Conservation (phyloP, 2,888 invertebrate species). For the Netelia virgata region DNA sequence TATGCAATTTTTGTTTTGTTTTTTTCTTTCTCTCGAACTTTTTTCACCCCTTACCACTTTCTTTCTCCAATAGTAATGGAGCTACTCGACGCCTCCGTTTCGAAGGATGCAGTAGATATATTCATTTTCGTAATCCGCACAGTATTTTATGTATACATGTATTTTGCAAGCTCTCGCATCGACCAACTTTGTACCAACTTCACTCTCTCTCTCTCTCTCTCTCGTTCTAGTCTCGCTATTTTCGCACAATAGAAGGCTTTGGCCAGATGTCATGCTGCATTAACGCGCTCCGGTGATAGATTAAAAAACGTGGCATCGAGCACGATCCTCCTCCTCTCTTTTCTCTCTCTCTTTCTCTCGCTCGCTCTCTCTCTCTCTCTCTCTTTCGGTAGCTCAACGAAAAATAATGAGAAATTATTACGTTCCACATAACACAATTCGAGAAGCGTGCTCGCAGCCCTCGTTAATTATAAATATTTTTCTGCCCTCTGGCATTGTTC, state of each 20-base stretch:
- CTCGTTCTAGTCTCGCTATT: slow-evolving; percentile 14
- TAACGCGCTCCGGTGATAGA: slow-evolving; percentile 59
- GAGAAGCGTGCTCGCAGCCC: slow-evolving; percentile 9
- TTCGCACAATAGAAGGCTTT: slow-evolving; percentile 56
- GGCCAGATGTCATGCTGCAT: slow-evolving; percentile 65
- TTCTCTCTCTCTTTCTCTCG: slow-evolving; percentile 4
- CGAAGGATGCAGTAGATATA: slow-evolving; percentile 18
- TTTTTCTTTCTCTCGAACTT: slow-evolving; percentile 14
- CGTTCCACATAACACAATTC: slow-evolving; percentile 24
- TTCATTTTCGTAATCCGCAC: slow-evolving; percentile 51
- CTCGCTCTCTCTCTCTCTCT: slow-evolving; percentile 16
- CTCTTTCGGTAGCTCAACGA: slow-evolving; percentile 9
- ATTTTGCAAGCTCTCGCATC: slow-evolving; percentile 26
- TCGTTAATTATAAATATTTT: slow-evolving; percentile 61
- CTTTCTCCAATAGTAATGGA: neutral
- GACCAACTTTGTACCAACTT: slow-evolving; percentile 49
- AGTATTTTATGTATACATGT: neutral
- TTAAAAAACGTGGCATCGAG: slow-evolving; percentile 58
- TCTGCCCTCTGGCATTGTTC: slow-evolving; percentile 24
- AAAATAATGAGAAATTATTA: slow-evolving; percentile 60
- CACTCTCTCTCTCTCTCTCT: slow-evolving; percentile 32
- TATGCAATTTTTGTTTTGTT: slow-evolving; percentile 3
- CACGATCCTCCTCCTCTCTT: slow-evolving; percentile 17
- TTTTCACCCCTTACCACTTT: neutral
- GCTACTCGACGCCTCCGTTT: slow-evolving; percentile 23